Percentiles rank a stretch among this genome's conserved stretches.
Evolutionary conservation across 1,140 invertebrate species (phyloP).

Genomic region (Trichoplusia ni): DNA sequence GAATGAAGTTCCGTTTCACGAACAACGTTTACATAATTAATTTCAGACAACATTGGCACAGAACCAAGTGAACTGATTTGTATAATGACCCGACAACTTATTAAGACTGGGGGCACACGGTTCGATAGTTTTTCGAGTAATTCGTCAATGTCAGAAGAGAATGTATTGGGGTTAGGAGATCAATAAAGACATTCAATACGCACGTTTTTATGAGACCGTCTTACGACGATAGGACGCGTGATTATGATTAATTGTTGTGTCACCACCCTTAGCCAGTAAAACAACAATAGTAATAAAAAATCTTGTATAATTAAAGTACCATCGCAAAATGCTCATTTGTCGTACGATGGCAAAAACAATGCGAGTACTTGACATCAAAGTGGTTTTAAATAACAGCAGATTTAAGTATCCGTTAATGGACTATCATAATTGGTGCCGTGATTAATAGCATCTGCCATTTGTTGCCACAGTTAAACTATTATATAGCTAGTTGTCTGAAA

Average conservation of each 20-base stretch:
- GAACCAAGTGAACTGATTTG: slow-evolving; percentile 7
- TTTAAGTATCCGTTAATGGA: slow-evolving; percentile 1
- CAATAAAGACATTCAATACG: slow-evolving; percentile 38
- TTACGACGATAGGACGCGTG: slow-evolving; percentile 23
- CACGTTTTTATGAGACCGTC: slow-evolving; percentile 33
- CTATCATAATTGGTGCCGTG: neutral
- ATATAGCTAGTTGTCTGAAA: slow-evolving; percentile 8
- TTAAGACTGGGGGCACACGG: slow-evolving; percentile 21
- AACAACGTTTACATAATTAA: slow-evolving; percentile 6
- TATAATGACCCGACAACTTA: slow-evolving; percentile 34
- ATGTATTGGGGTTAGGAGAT: slow-evolving; percentile 31
- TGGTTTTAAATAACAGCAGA: slow-evolving; percentile 24
- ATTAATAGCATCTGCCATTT: slow-evolving; percentile 7
- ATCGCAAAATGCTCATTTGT: slow-evolving; percentile 8
- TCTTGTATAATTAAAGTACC: slow-evolving; percentile 8
- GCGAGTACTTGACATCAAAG: slow-evolving; percentile 7
- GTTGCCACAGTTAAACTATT: neutral
- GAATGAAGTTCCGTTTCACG: neutral
- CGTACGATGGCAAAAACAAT: slow-evolving; percentile 13
- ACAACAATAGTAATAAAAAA: slow-evolving; percentile 12
- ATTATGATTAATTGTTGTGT: slow-evolving; percentile 32
- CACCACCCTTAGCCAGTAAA: neutral
- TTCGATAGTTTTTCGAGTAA: slow-evolving; percentile 33
- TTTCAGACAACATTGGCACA: slow-evolving; percentile 13
- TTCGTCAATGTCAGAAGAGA: slow-evolving; percentile 43